Evolutionary conservation across 2,888 invertebrate genomes (phyloP).

Genomic region (Orthosia gracilis): DNA sequence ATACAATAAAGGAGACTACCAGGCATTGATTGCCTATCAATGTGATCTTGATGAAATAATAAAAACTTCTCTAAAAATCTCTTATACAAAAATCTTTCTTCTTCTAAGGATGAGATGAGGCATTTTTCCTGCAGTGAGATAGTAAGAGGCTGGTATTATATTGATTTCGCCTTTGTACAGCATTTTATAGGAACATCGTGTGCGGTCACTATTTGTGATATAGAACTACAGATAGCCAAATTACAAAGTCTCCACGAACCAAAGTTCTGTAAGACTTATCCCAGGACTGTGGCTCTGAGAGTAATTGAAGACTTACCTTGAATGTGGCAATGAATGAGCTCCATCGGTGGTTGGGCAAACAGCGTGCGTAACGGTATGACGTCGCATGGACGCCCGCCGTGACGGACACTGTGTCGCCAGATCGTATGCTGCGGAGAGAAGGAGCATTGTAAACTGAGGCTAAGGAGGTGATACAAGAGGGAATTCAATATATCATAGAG

Average conservation of each 20-base stretch:
- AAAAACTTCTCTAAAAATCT: not conserved
- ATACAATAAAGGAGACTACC: not conserved
- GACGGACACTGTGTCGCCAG: conserved; percentile 95
- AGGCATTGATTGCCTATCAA: not conserved
- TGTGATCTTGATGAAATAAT: not conserved
- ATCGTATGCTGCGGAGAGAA: conserved; percentile 93
- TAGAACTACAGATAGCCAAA: not conserved
- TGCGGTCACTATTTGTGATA: not conserved
- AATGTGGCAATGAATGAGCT: conserved; percentile 93
- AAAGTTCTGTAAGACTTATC: not conserved
- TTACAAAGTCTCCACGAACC: not conserved
- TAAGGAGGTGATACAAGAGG: not conserved
- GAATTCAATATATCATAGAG: not conserved
- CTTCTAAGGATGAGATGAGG: not conserved
- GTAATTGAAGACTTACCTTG: conserved; percentile 84
- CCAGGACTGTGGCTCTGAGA: not conserved
- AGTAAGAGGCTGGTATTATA: not conserved
- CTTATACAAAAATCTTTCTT: too few species aligned
- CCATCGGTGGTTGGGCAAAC: conserved; percentile 87
- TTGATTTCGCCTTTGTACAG: too few species aligned
- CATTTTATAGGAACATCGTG: not conserved
- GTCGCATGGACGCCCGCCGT: conserved; percentile 92
- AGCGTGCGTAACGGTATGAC: conserved; percentile 93
- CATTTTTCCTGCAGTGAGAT: not conserved
- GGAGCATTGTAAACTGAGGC: conserved; percentile 16